Conservation (phyloP, 2,888 invertebrate genomes). For the Drosophila algonquin region DNA sequence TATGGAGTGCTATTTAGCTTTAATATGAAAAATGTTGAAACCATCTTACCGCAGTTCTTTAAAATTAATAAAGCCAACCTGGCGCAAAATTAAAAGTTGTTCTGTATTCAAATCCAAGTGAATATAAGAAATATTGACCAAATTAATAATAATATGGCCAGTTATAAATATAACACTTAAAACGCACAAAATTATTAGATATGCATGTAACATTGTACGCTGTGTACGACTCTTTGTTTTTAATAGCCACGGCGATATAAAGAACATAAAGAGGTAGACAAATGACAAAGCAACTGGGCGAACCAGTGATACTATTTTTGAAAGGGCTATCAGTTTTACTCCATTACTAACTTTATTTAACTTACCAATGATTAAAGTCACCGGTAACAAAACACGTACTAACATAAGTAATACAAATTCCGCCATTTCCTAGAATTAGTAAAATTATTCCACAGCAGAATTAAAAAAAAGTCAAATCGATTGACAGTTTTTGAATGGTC, state of each 20-base stretch:
- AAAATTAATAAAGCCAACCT: constrained; percentile 55
- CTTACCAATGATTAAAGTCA: constrained; percentile 54
- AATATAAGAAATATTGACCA: constrained; percentile 21
- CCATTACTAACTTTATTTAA: background rate
- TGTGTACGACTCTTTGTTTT: constrained; percentile 11
- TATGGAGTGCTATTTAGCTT: constrained; percentile 9
- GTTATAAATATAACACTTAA: constrained; percentile 26
- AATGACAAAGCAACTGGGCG: constrained; percentile 55
- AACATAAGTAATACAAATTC: constrained; percentile 30
- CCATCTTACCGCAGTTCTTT: constrained; percentile 35
- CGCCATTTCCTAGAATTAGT: constrained; percentile 37
- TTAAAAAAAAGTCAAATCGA: background rate
- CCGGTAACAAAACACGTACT: constrained; percentile 50
- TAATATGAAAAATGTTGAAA: background rate
- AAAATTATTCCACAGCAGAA: background rate
- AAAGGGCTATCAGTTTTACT: background rate
- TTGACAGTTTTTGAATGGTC: background rate
- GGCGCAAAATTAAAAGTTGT: constrained; percentile 25
- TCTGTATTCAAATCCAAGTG: background rate
- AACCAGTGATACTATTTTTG: constrained; percentile 39
- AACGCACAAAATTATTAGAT: constrained; percentile 22
- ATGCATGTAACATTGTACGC: constrained; percentile 15
- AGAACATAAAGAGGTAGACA: constrained; percentile 54
- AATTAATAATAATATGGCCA: constrained; percentile 39
- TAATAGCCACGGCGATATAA: constrained; percentile 53